A percentile compares a stretch with the other conserved stretches of the same genome.
phyloP scores from a whole-genome alignment of 2,113 vertebrate genomes.

The Paramisgurnus dabryanus region DNA sequence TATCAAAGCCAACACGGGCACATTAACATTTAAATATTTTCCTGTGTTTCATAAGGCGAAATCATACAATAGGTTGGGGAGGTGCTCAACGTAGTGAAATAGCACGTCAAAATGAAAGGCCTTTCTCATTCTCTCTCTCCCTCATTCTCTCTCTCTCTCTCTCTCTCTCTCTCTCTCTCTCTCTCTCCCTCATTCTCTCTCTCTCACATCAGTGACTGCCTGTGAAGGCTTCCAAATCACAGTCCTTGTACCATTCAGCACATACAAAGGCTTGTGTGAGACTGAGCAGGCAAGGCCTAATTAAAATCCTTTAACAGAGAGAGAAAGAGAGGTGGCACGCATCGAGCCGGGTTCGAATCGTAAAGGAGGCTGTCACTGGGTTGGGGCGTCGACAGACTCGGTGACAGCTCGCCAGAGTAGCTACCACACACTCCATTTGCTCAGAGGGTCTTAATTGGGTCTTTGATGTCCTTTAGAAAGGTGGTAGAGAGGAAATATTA shows the following conservation, averaged over 20 bases:
- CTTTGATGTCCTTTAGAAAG: conserved; percentile 93
- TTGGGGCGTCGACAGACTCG: conserved; percentile 70
- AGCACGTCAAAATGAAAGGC: conserved; percentile 79
- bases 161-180: neutral
- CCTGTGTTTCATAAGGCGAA: conserved; percentile 81
- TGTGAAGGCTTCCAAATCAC: conserved; percentile 72
- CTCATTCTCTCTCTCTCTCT: conserved; percentile 54
- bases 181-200: conserved; percentile 44
- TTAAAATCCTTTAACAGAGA: conserved; percentile 85
- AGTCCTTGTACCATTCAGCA: conserved; percentile 78
- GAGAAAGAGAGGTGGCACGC: conserved; percentile 68
- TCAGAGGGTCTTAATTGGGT: conserved; percentile 92
- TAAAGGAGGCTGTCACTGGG: conserved; percentile 67
- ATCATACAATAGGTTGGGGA: conserved; percentile 72
- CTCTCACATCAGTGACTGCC: conserved; percentile 67
- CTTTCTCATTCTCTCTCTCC: conserved; percentile 40
- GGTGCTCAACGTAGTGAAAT: conserved; percentile 79
- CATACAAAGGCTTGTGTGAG: conserved; percentile 75
- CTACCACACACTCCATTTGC: conserved; percentile 85
- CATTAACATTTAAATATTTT: conserved; percentile 98
- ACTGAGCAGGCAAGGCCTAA: conserved; percentile 82
- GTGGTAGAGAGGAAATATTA: conserved; percentile 75
- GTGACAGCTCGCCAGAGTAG: conserved; percentile 83
- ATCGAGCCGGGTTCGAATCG: conserved; percentile 68
- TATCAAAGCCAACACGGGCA: conserved; percentile 93